A percentile compares a stretch with the other conserved stretches of the same genome.
Conservation (phyloP, 2,888 invertebrate genomes). For the Noctuana brunneofusca region DNA sequence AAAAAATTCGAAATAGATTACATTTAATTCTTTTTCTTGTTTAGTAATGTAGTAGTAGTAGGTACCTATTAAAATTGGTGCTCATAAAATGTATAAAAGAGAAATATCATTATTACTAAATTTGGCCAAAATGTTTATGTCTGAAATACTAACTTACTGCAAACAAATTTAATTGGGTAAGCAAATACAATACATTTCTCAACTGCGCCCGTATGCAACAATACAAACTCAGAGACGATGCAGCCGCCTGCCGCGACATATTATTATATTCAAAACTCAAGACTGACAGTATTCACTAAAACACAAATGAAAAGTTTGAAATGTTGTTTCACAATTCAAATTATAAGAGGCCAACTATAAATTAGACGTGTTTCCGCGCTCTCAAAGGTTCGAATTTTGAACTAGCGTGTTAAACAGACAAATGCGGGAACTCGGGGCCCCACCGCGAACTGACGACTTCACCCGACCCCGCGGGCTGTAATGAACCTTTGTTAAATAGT, state of each 20-base stretch:
- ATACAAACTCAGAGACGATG: background rate
- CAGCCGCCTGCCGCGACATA: no score
- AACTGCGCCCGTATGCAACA: no score
- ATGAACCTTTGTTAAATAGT: constrained; percentile 30
- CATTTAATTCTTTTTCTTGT: background rate
- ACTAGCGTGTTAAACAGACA: constrained; percentile 19
- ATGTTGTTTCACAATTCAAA: constrained; percentile 6
- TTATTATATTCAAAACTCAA: no score
- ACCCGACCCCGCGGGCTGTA: constrained; percentile 11
- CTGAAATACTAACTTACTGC: background rate
- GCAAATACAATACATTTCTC: background rate
- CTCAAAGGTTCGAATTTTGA: constrained; percentile 21
- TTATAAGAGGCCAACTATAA: constrained; percentile 23
- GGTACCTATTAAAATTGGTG: no score
- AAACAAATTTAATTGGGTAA: background rate
- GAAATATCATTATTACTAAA: background rate
- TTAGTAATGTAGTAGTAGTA: no score
- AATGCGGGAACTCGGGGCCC: constrained; percentile 22
- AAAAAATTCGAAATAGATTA: background rate
- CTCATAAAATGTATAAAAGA: no score
- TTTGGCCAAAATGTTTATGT: background rate
- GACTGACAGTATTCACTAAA: background rate
- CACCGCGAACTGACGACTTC: constrained; percentile 26
- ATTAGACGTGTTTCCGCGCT: constrained; percentile 14
- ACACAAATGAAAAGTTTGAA: constrained; percentile 22